phyloP scores from a whole-genome alignment of 2,888 invertebrate genomes.

The Drosophila affinis region DNA sequence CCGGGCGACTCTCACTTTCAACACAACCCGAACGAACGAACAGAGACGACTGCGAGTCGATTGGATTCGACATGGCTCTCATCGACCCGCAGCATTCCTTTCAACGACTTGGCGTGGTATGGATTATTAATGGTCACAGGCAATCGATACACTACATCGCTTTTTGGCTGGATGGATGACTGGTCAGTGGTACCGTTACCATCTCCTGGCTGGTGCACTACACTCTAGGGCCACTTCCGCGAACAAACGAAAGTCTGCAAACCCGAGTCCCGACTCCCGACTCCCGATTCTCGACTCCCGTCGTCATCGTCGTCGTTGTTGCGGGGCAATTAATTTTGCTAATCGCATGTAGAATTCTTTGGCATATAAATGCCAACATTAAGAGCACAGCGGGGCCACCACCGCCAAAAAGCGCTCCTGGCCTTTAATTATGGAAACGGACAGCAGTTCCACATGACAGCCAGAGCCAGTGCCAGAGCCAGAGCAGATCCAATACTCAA shows the following conservation, averaged over 20 bases:
- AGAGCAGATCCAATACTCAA: background rate
- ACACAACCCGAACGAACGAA: background rate
- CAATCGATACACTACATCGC: constrained; percentile 27
- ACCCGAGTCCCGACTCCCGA: background rate
- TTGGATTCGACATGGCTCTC: constrained; percentile 4
- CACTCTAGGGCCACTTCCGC: constrained; percentile 36
- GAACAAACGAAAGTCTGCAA: constrained; percentile 24
- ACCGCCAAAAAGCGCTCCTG: constrained; percentile 30
- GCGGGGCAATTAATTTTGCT: constrained; percentile 30
- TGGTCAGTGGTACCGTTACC: constrained; percentile 26
- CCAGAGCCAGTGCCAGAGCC: background rate
- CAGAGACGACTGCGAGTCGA: background rate
- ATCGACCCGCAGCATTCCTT: constrained; percentile 66
- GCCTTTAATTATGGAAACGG: constrained; percentile 43
- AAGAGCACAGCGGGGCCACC: constrained; percentile 28
- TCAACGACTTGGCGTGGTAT: constrained; percentile 39
- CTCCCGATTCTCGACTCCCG: no score
- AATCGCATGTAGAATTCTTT: constrained; percentile 37
- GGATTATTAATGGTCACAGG: constrained; percentile 59
- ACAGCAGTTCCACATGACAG: constrained; percentile 34
- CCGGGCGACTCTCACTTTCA: constrained; percentile 61
- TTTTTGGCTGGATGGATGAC: constrained; percentile 10
- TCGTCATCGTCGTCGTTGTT: background rate
- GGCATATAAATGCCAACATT: constrained; percentile 39
- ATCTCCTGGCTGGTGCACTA: constrained; percentile 3